phyloP scores from a whole-genome alignment of 1,140 invertebrate species.

The Galendromus occidentalis region DNA sequence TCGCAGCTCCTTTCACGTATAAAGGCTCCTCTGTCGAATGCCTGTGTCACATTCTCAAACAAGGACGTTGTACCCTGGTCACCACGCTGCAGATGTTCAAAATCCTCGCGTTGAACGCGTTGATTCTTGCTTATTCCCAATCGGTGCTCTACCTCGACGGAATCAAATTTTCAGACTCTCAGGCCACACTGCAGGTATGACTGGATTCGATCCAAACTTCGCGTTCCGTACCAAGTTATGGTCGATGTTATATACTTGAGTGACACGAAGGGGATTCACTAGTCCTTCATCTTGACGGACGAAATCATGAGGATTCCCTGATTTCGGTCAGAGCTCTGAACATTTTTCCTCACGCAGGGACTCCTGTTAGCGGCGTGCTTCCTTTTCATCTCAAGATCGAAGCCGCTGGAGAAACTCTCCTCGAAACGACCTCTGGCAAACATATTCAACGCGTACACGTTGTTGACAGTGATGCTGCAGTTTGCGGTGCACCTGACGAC shows the following conservation, averaged over 20 bases:
- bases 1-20: slow-evolving; percentile 96
- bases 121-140: slow-evolving; percentile 93
- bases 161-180: slow-evolving; percentile 90
- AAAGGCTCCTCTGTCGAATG: slow-evolving; percentile 90
- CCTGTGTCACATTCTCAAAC: slow-evolving; percentile 96
- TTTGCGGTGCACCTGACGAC: slow-evolving; percentile 85
- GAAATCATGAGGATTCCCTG: no score
- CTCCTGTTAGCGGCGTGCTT: slow-evolving; percentile 85
- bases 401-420: slow-evolving; percentile 81
- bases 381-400: slow-evolving; percentile 91
- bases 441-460: slow-evolving; percentile 95
- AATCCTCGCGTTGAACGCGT: slow-evolving; percentile 92
- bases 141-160: slow-evolving; percentile 95
- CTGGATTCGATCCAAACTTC: slow-evolving; percentile 10
- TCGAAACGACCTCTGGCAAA: slow-evolving; percentile 86
- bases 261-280: no score
- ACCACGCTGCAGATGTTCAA: slow-evolving; percentile 99
- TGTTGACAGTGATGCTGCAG: slow-evolving; percentile 81
- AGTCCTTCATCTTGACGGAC: no score
- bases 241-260: not conserved
- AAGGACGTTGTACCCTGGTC: slow-evolving; percentile 93
- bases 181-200: slow-evolving; percentile 65
- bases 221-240: slow-evolving; percentile 11
- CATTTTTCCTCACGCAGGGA: slow-evolving; percentile 30
- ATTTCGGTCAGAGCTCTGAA: no score